Evolutionary conservation across 2,888 invertebrate species (phyloP), one percentile per base, ranked within the genome.

Genomic region (Dusona sp.): DNA sequence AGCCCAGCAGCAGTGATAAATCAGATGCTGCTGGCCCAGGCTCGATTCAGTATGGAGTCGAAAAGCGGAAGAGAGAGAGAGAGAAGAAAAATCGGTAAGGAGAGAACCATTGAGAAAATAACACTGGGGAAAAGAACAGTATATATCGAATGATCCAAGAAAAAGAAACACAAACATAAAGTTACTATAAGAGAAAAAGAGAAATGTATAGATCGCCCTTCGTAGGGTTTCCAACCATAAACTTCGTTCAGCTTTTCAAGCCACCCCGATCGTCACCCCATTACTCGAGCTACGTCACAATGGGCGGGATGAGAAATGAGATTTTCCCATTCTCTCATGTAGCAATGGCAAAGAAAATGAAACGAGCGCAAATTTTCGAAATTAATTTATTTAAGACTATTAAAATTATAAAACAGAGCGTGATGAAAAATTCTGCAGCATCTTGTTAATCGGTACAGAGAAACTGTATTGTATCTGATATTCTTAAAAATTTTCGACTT

Each of bases 191-290:
- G 79, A 86, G 22, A 36, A 29, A 79, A 80, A 73, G 74, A 81
- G 77, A 85, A 45, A 51, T 54, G n/a, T 33, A 11, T 33, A 54
- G 22, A 54, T 68, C 13, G 57, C 57, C 16, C 61, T 45, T 29
- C 38, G 13, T 38, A 64, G 80, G 81, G 78, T 78, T 86, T 68
- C 51, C 67, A 74, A 48, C 81, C 13, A 77, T 84, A 80, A 75
- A 82, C 84, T 86, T 88, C 89, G 89, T 89, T 90, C 87, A 87
- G 86, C 87, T 89, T 88, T 86, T 87, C 88, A 68, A 68, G 88
- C 90, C 89, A 90, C 89, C 89, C 89, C 90, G 91, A 92, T 92
- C 91, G 92, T 91, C 92, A 92, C 91, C 91, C 91, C 91, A 92
- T 92, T 91, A 92, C 89, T 86, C 88, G 87, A 86, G 85, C 87